Conservation (phyloP, 2,888 invertebrate genomes). For the Tipula vernalis region DNA sequence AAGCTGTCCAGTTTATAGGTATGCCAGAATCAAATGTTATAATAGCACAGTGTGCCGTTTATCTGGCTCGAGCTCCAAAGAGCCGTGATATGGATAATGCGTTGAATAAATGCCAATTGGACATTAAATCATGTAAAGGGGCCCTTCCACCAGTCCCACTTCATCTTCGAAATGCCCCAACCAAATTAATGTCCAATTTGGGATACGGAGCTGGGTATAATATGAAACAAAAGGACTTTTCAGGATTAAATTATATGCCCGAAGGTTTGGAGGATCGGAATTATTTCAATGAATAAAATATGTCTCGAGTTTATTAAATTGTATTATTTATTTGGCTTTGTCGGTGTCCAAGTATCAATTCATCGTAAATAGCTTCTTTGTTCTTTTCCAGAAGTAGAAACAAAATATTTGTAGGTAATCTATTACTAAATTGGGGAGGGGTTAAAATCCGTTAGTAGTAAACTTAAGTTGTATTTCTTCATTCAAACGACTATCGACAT, state of each 20-base stretch:
- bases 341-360: not conserved
- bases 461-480: no score
- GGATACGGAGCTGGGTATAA: conserved; percentile 54
- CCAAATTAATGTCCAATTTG: conserved; percentile 60
- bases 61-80: conserved; percentile 65
- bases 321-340: not conserved
- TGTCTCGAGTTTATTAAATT: not conserved
- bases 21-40: conserved; percentile 72
- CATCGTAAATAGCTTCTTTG: no score
- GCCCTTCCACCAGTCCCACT: conserved; percentile 62
- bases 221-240: conserved; percentile 40
- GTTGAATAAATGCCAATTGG: conserved; percentile 41
- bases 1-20: conserved; percentile 67
- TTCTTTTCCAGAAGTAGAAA: no score
- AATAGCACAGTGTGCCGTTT: conserved; percentile 62
- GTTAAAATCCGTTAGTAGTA: no score
- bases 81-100: conserved; percentile 47
- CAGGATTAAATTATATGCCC: conserved; percentile 52
- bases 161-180: conserved; percentile 69
- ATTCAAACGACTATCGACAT: not conserved
- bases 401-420: no score
- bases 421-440: no score
- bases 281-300: conserved; percentile 37
- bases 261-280: conserved; percentile 48
- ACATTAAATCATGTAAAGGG: conserved; percentile 49